A percentile compares a stretch with the other conserved stretches of the same genome.
phyloP scores from a whole-genome alignment of 2,113 vertebrate genomes.

The Corythornis cristatus region DNA sequence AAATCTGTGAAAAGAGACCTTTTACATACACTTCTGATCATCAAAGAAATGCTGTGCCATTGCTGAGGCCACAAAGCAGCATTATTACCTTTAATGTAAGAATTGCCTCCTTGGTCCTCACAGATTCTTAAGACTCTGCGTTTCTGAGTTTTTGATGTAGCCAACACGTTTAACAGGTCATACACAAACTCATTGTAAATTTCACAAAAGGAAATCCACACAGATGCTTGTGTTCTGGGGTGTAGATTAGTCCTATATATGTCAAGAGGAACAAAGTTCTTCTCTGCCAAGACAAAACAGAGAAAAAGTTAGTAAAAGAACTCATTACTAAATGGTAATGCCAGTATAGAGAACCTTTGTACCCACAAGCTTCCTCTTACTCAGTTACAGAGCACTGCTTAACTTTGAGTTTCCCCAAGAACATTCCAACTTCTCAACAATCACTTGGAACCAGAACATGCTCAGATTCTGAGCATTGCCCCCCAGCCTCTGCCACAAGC shows the following conservation, averaged over 20 bases:
- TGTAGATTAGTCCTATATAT: neutral
- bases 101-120: constrained; percentile 85
- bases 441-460: neutral
- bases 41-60: neutral
- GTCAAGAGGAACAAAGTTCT: neutral
- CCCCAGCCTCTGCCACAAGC: neutral
- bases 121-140: constrained; percentile 82
- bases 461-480: neutral
- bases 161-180: constrained; percentile 78
- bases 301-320: neutral
- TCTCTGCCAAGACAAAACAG: constrained; percentile 24
- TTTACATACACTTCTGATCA: neutral
- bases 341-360: neutral
- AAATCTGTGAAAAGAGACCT: constrained; percentile 75
- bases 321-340: neutral
- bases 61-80: neutral
- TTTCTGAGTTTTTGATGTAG: constrained; percentile 76
- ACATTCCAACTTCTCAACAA: neutral
- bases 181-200: constrained; percentile 91
- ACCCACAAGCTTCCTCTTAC: too few species aligned
- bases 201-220: constrained; percentile 90
- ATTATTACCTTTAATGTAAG: constrained; percentile 84
- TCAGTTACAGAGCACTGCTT: neutral
- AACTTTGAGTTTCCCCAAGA: neutral
- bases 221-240: constrained; percentile 69